A percentile compares a stretch with the other conserved stretches of the same genome.
phyloP scores from a whole-genome alignment of 1,140 invertebrate genomes.

The Panagrolaimus sp. region DNA sequence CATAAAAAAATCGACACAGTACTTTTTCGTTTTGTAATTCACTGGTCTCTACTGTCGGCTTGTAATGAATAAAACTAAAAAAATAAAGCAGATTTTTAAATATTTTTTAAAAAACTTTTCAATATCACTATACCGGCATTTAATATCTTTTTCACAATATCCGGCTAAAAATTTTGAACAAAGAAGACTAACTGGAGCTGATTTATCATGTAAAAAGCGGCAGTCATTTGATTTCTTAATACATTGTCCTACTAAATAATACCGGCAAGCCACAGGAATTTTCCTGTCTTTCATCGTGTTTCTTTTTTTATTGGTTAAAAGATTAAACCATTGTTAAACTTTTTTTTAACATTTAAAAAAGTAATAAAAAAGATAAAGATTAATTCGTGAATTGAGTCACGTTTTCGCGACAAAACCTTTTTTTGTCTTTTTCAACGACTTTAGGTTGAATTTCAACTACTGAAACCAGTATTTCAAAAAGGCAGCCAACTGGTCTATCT shows the following conservation, averaged over 20 bases:
- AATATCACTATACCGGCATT: background rate
- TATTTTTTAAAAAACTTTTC: background rate
- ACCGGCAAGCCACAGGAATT: conserved; percentile 6
- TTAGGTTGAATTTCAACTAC: no score
- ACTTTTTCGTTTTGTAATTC: background rate
- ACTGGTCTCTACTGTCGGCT: background rate
- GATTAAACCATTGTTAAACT: no score
- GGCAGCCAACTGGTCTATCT: no score
- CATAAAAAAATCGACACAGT: conserved; percentile 5
- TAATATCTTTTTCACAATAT: background rate
- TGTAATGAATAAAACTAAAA: conserved; percentile 3
- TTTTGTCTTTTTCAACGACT: no score
- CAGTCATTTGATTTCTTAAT: background rate
- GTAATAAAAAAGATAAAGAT: no score
- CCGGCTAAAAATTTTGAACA: conserved; percentile 2
- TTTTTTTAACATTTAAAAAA: no score
- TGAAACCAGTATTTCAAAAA: no score
- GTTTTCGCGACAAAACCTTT: no score
- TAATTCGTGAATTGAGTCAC: no score
- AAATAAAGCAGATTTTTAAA: background rate
- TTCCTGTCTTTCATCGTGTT: no score
- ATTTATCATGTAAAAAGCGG: conserved; percentile 8
- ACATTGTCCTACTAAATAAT: background rate
- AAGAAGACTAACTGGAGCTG: background rate
- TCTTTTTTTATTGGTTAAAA: no score